Base-by-base conservation (phyloP, 2,113 vertebrate species). In the Xyrauchen texanus region DNA sequence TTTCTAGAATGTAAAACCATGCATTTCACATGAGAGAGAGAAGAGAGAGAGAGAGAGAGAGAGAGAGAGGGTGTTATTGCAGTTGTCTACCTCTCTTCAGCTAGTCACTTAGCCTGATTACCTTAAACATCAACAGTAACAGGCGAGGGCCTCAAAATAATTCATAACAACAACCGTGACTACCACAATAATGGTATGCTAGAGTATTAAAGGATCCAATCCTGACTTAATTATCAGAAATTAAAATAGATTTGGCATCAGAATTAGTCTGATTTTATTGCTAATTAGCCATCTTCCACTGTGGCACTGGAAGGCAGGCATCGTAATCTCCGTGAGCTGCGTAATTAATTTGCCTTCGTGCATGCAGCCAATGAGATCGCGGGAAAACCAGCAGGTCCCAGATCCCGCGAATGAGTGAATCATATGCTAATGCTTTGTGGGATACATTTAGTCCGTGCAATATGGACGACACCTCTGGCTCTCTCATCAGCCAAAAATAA, bases 261-360 rank as follows among this genome's bases (percentile, higher is more conserved):
- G 90, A 93, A 93, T 93, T 92, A 92, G 91, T 90, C 90, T 90
- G 91, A 93, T 92, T 92, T 92, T 91, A 92, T 92, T 89, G 91
- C 90, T 93, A 93, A 93, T 94, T 94, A 94, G 90, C 89, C 72
- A 87, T 87, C 82, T 85, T 82, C 85, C 88, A 88, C 87, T 82
- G 88, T 84, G 86, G 88, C 86, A 66, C 85, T 85, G 88, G 88
- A 91, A 87, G 88, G 85, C 88, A 75, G 71, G 88, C 82, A 79
- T 83, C 86, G 85, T 92, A 91, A 93, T 92, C 91, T 93, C 88
- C 76, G 73, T 82, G 90, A 91, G 90, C 90, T 67, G 88, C 89
- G 88, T 90, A 93, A 93, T 93, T 90, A 92, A 94, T 93, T 93
- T 88, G 89, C 90, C 89, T 91, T 69, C 83, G 91, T 88, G 84